Base-by-base conservation (phyloP, 2,888 invertebrate genomes). In the Bruchidius siliquastri region DNA sequence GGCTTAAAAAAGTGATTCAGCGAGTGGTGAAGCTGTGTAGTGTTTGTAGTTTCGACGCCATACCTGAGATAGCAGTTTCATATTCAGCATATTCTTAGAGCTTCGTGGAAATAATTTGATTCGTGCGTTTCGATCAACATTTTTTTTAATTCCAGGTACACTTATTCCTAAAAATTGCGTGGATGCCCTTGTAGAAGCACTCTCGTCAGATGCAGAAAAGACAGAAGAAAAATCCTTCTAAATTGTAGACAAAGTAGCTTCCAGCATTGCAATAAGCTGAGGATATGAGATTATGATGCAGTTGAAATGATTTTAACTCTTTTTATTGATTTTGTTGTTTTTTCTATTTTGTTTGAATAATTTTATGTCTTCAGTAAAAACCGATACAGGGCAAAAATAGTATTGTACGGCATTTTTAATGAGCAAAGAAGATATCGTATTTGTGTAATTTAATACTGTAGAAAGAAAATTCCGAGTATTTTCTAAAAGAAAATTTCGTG, bases 81-180 rank as follows among this genome's bases (percentile, higher is more conserved):
- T n/a, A n/a, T n/a, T n/a, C n/a, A n/a, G n/a, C n/a, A n/a, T n/a
- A n/a, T n/a, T n/a, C n/a, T n/a, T n/a, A n/a, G n/a, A n/a, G n/a
- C n/a, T n/a, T n/a, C n/a, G n/a, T n/a, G n/a, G n/a, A n/a, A n/a
- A n/a, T n/a, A n/a, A n/a, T n/a, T n/a, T n/a, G n/a, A n/a, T n/a
- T n/a, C n/a, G n/a, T n/a, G n/a, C n/a, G n/a, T n/a, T n/a, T n/a
- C n/a, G 20, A 20, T 49, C 68, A 20, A 67, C 26, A 26, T 26
- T 26, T 13, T 49, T 18, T 13, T 13, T 49, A 75, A 69, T 84
- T 84, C 6, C 87, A 92, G 94, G 94, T 79, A 95, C 95, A 13
- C 88, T 96, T 79, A 96, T 96, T 88, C 96, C 96, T 83, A 96
- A 96, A 88, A 92, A 93, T 84, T 96, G 95, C 85, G 94, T 94